Evolutionary conservation across 2,113 vertebrate species (phyloP), one percentile per base, ranked within the genome.

Genomic region (Xenopus laevis): DNA sequence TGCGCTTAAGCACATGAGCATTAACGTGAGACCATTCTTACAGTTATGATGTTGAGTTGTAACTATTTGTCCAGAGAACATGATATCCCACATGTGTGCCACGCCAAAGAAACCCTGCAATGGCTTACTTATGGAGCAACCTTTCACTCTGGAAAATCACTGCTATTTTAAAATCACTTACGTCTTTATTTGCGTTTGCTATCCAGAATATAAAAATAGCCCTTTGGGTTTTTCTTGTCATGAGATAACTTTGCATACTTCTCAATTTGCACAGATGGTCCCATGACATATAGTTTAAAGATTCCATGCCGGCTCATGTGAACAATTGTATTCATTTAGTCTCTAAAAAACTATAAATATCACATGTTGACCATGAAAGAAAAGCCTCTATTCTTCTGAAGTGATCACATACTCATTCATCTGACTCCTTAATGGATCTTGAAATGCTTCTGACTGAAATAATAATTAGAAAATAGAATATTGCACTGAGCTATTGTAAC

Each of bases 241-340:
- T 76, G 53, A 70, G 74, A 76, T 76, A 70, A 70, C 74, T 76
- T 76, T 45, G 52, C 47, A 70, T 76, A 60, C 59, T 50, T 76
- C 74, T 64, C 74, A 76, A 69, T 76, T 70, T 76, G 67, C 74
- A 76, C 74, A 76, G 66, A 70, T 76, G 74, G 67, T 76, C 74
- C 45, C 40, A 64, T 76, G 74, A 76, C 74, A 63, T 70, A 57
- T 60, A 64, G 66, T 57, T 70, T 70, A 45, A 45, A 76, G 63
- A 76, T 76, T 47, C 66, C 66, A 76, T 55, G 66, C 47, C 46
- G 21, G 58, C 67, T 76, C 67, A 76, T 67, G 74, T 76, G 74
- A 70, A 70, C 59, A 67, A 76, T 76, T 76, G 74, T 64, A 64
- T 68, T 76, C 67, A 70, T 70, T 70, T 58, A 70, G 27, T 61